Evolutionary conservation across 2,888 invertebrate species (phyloP).

Genomic region (Platypus cylindrus): DNA sequence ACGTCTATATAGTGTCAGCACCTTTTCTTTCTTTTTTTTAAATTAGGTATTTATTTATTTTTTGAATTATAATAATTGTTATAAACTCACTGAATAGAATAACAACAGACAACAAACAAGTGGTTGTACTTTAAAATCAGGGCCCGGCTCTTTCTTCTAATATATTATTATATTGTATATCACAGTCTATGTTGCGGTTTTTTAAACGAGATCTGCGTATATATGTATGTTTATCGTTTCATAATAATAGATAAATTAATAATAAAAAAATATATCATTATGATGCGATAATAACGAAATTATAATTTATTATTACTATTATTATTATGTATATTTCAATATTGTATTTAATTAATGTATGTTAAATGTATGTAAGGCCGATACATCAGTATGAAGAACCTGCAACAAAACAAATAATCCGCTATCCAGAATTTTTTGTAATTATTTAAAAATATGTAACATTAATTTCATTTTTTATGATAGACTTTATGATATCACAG

Average conservation of each 20-base stretch:
- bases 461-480: too few species aligned
- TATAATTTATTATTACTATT: too few species aligned
- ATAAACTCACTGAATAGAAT: slow-evolving; percentile 17
- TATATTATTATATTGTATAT: too few species aligned
- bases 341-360: too few species aligned
- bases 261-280: too few species aligned
- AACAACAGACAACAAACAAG: slow-evolving; percentile 31
- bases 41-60: too few species aligned
- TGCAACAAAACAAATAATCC: slow-evolving; percentile 30
- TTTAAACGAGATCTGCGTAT: slow-evolving; percentile 28
- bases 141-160: slow-evolving; percentile 33
- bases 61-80: too few species aligned
- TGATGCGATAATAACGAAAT: slow-evolving; percentile 34
- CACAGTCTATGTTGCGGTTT: slow-evolving; percentile 28
- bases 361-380: slow-evolving; percentile 38
- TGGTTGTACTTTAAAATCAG: slow-evolving; percentile 39
- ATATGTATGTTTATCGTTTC: slow-evolving; percentile 12
- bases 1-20: slow-evolving; percentile 29
- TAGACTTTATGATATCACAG: too few species aligned
- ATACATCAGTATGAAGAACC: slow-evolving; percentile 39
- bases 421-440: too few species aligned
- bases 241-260: slow-evolving; percentile 10
- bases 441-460: too few species aligned
- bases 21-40: slow-evolving; percentile 20
- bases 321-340: slow-evolving; percentile 24